These are phyloP conservation scores for Blastobasis adustella DNA, from an alignment of 2,888 invertebrate genomes.

Conservation along the genomic window DNA sequence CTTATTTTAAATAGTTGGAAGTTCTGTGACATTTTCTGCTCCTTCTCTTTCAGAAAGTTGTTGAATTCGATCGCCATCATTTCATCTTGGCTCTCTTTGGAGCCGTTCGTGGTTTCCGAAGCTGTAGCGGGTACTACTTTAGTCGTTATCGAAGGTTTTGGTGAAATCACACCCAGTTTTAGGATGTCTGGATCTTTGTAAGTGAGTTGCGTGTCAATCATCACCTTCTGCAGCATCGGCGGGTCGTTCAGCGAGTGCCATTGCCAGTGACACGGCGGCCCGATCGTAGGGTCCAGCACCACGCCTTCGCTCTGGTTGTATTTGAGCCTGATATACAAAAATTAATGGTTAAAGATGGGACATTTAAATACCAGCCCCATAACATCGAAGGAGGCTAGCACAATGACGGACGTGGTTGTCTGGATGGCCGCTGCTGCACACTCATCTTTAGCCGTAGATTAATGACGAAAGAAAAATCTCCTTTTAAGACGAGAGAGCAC, in stretches of 20 bases:
- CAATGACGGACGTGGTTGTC: conserved; percentile 52
- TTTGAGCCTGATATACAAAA: conserved; percentile 40
- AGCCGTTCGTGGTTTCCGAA: neutral
- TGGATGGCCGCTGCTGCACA: conserved; percentile 56
- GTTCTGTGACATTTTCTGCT: conserved; percentile 47
- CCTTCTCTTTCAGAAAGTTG: conserved; percentile 60
- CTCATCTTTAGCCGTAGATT: neutral
- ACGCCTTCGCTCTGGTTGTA: conserved; percentile 69
- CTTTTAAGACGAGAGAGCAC: too few relatives aligned
- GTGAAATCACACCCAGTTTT: conserved; percentile 27
- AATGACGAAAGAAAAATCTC: too few relatives aligned
- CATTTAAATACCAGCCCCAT: conserved; percentile 24
- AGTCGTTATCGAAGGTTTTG: too few relatives aligned
- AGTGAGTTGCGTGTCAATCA: conserved; percentile 58
- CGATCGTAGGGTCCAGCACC: conserved; percentile 49
- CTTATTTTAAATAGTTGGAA: conserved; percentile 64
- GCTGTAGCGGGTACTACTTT: too few relatives aligned
- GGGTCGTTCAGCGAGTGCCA: conserved; percentile 65
- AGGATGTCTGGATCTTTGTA: conserved; percentile 53
- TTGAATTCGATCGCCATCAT: conserved; percentile 64
- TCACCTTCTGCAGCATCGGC: conserved; percentile 60
- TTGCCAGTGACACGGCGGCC: conserved; percentile 61
- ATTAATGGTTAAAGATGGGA: too few relatives aligned
- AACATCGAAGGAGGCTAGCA: conserved; percentile 58
- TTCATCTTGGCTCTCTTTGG: conserved; percentile 37